Percentiles rank a stretch among this genome's conserved stretches.
These are phyloP conservation scores for Arvicanthis niloticus DNA, from an alignment of 2,113 vertebrate species.

Conservation along the genomic window DNA sequence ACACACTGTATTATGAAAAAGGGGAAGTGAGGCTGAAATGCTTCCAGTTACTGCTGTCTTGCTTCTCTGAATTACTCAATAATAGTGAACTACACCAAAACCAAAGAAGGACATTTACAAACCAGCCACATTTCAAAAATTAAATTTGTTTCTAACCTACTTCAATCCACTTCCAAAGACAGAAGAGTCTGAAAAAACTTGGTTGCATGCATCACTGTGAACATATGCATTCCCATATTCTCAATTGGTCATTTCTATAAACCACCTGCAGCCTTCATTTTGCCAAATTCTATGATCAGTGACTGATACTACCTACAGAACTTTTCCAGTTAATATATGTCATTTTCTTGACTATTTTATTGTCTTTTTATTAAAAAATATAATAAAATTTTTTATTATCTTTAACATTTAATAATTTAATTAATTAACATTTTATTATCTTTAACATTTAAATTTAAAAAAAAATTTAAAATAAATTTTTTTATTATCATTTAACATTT, in stretches of 20 bases:
- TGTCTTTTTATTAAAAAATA: not conserved
- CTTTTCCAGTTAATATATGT: not conserved
- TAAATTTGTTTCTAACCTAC: not conserved
- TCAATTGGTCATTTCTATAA: not conserved
- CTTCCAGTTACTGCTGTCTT: not conserved
- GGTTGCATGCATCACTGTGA: not conserved
- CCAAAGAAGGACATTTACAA: not conserved
- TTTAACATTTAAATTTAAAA: no score
- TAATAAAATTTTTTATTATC: no score
- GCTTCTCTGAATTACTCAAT: conserved; percentile 23
- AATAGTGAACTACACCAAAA: conserved; percentile 1
- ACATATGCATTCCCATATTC: not conserved
- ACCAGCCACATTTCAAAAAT: conserved; percentile 30
- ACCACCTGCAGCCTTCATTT: not conserved
- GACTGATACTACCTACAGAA: not conserved
- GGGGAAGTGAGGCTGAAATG: not conserved
- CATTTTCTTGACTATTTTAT: conserved; percentile 41
- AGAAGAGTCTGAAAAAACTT: not conserved
- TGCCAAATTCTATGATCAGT: not conserved
- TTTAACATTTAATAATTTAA: no score
- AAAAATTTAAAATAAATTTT: no score
- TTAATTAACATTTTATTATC: no score
- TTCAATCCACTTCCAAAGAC: not conserved
- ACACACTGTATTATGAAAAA: not conserved
- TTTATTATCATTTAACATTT: conserved; percentile 41